Evolutionary conservation across 2,888 invertebrate genomes (phyloP).

Genomic region (Melinaea menophilus): DNA sequence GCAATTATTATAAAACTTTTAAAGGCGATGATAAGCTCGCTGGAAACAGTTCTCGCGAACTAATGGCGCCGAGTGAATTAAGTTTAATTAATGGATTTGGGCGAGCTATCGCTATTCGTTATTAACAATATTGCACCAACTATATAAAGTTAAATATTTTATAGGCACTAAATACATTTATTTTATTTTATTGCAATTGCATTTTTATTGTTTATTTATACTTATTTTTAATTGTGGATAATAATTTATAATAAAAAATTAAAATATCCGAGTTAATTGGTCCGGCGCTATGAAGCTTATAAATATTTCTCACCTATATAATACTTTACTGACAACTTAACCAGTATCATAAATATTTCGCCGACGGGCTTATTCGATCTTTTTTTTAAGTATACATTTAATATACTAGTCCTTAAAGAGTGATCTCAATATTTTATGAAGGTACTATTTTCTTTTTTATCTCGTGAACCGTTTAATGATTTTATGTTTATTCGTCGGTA

Average conservation of each 20-base stretch:
- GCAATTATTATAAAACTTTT: constrained; percentile 71
- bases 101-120: constrained; percentile 26
- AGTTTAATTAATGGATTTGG: constrained; percentile 61
- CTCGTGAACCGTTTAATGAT: background rate
- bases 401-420: no score
- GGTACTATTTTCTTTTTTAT: no score
- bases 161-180: no score
- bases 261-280: constrained; percentile 9
- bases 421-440: no score
- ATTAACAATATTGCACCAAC: constrained; percentile 1
- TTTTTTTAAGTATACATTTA: constrained; percentile 18
- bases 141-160: no score
- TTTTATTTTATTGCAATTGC: background rate
- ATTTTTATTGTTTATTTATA: background rate
- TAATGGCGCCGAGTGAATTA: constrained; percentile 62
- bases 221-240: background rate
- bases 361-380: constrained; percentile 9
- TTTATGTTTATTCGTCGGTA: background rate
- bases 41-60: constrained; percentile 46
- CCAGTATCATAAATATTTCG: constrained; percentile 14
- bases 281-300: constrained; percentile 12
- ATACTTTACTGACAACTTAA: constrained; percentile 20
- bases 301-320: constrained; percentile 19
- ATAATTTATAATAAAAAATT: background rate
- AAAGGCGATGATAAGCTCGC: constrained; percentile 63